Evolutionary conservation across 2,797 vertebrate species (phyloP).

Genomic region (Nasua narica): DNA sequence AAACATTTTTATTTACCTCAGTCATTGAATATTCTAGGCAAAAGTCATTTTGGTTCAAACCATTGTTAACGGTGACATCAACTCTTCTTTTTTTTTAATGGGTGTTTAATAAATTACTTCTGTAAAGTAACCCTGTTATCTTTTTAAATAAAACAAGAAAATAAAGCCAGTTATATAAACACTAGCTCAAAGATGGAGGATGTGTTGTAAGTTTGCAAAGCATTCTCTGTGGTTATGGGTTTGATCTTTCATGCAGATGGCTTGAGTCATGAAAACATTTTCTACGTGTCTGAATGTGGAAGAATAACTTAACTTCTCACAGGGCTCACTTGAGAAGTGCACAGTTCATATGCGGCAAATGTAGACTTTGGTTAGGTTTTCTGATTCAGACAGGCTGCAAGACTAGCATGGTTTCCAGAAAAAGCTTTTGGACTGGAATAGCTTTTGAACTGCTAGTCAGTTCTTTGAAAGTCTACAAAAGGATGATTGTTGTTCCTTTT

Average conservation of each 20-base stretch:
- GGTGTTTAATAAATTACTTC: background rate
- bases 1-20: background rate
- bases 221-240: background rate
- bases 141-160: background rate
- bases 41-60: constrained; percentile 8
- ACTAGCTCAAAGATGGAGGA: background rate
- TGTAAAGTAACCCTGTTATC: background rate
- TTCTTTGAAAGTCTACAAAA: background rate
- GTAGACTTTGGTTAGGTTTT: background rate
- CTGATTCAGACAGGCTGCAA: background rate
- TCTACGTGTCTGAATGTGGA: background rate
- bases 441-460: background rate
- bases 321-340: background rate
- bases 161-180: background rate
- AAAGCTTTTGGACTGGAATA: background rate
- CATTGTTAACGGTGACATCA: background rate
- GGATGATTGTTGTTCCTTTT: background rate
- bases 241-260: background rate
- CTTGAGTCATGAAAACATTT: background rate
- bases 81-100: background rate
- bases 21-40: background rate
- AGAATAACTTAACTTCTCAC: background rate
- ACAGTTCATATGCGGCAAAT: background rate
- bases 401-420: background rate
- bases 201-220: background rate